Evolutionary conservation across 2,888 invertebrate genomes (phyloP), one percentile per base, ranked within the genome.

Genomic region (Alitta virens): DNA sequence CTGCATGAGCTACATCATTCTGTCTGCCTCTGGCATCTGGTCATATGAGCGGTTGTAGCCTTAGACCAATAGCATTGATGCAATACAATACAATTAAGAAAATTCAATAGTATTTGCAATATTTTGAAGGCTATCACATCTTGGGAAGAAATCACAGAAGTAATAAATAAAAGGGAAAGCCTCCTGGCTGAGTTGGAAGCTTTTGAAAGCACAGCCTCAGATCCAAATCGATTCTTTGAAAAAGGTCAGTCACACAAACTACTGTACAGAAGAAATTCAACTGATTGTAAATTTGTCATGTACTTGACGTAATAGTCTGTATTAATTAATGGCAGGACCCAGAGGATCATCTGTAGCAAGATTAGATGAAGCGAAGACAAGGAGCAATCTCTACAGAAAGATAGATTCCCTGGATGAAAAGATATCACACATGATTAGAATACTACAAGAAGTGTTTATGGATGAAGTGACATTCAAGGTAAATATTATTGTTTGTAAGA

Each of bases 201-300:
- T 33, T 82, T 82, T 75, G 82, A 82, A 64, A 69, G 81, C 52
- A 63, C 69, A 12, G 82, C 81, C 1, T 81, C 81, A 1, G 81
- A 82, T 64, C 81, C 81, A 2, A 79, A 79, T 70, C 72, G 82
- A 63, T 81, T 81, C 70, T 80, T 81, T 73, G 75, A 76, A 56
- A 75, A 75, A 72, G 79, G 76, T 76, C 64, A 33, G 26, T 18
- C n/a, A n/a, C 42, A 12, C 42, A 16, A 23, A 23, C 18, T 49
- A 23, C 23, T 49, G 49, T 16, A 7, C 23, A 23, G n/a, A n/a
- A n/a, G n/a, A n/a, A n/a, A n/a, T n/a, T n/a, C n/a, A n/a, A n/a
- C n/a, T n/a, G n/a, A n/a, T n/a, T n/a, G n/a, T n/a, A n/a, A n/a
- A n/a, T n/a, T n/a, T n/a, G n/a, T n/a, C n/a, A n/a, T n/a, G n/a